Percentiles rank a stretch among this genome's conserved stretches.
phyloP scores from a whole-genome alignment of 2,797 vertebrate genomes.

The Aeoliscus strigatus region DNA sequence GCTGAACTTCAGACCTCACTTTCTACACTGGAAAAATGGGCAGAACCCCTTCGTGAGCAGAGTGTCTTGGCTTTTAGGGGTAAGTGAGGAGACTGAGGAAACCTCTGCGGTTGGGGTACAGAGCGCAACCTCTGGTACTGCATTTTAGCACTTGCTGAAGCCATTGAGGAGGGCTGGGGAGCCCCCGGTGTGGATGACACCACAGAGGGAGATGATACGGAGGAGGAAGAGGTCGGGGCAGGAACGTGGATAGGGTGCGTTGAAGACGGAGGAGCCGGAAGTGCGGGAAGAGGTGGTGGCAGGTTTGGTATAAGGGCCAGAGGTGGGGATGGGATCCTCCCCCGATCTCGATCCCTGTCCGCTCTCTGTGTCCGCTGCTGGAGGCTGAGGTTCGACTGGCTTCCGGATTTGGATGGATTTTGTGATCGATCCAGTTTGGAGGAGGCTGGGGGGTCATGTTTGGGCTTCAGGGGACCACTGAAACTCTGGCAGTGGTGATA shows the following conservation, averaged over 20 bases:
- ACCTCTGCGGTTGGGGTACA: conserved; percentile 80
- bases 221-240: conserved; percentile 75
- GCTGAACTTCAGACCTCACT: conserved; percentile 85
- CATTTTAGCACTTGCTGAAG: conserved; percentile 82
- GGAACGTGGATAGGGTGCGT: conserved; percentile 77
- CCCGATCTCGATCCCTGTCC: no score
- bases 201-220: conserved; percentile 73
- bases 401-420: conserved; percentile 79
- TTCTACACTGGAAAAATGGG: conserved; percentile 93
- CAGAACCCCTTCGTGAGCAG: conserved; percentile 86
- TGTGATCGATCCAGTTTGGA: conserved; percentile 74
- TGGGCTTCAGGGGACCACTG: conserved; percentile 70
- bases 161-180: conserved; percentile 70
- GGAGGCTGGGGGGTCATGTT: conserved; percentile 70
- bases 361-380: conserved; percentile 75
- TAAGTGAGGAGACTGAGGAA: conserved; percentile 83
- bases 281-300: conserved; percentile 74
- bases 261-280: conserved; percentile 73
- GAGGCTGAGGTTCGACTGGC: conserved; percentile 80
- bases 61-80: conserved; percentile 86
- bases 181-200: conserved; percentile 74
- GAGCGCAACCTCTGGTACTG: conserved; percentile 88
- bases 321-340: conserved; percentile 68
- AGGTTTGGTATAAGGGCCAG: conserved; percentile 72
- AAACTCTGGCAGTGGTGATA: conserved; percentile 71